Evolutionary conservation across 2,797 vertebrate species (phyloP), one percentile per base, ranked within the genome.

Genomic region (Etheostoma nigrum): DNA sequence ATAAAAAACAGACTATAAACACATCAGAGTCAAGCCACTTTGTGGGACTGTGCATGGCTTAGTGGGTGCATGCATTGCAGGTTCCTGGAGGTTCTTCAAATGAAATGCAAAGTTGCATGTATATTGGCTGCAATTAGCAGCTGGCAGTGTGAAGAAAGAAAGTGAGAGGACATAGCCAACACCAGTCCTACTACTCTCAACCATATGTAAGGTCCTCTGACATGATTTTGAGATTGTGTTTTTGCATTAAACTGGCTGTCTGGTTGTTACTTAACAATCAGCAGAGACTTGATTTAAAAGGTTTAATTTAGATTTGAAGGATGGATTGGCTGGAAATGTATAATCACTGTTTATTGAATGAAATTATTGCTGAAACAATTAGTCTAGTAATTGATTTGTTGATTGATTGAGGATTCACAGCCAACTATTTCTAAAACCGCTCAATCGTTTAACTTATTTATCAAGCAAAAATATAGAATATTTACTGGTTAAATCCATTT

Each of bases 71-170:
- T 27, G 49, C 15, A 23, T 42, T 48, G 8, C n/a, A 52, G 30
- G 30, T 49, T 52, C 11, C 44, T 42, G 16, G 5, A 71, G 16
- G 16, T 15, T 10, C n/a, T n/a, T 42, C 18, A 14, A 5, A 59
- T 23, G 52, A 21, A 44, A 45, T 53, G 47, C 2, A 44, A 23
- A 30, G 16, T 44, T 59, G 36, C 13, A 13, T 57, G 30, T 51
- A 19, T 48, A 61, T 71, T 75, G 40, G 12, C 21, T 60, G 12
- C 61, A 70, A 55, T 30, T 57, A 21, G 49, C 44, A 55, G 59
- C 18, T 61, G 27, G 14, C n/a, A n/a, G 13, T 5, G 4, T 40
- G 25, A 49, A 36, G n/a, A 81, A 51, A 47, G n/a, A 42, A 40
- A 23, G 23, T 19, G 2, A 60, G 21, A 51, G 44, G 36, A 40